Base-by-base conservation (phyloP, 2,113 vertebrate genomes). In the Spea multiplicata region DNA sequence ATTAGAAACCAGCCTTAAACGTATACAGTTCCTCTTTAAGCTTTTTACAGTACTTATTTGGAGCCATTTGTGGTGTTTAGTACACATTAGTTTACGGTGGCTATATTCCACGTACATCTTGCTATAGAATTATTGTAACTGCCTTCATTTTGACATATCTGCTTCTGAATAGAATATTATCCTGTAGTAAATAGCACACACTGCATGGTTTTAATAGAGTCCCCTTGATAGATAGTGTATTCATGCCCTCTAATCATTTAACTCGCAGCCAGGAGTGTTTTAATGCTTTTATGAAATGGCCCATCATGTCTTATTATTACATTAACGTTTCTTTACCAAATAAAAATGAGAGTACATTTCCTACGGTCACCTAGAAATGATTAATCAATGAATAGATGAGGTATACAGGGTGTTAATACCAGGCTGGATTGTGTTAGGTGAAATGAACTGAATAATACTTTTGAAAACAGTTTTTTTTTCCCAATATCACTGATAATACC, bases 301-400 rank as follows among this genome's bases (percentile, higher is more conserved):
- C 71, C 71, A 80, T 80, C 77, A 67, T 80, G 77, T 80, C 77
- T 73, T 73, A 80, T 80, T 80, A 71, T 73, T 73, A 62, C 77
- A 79, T 79, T 79, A 79, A 79, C 77, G 70, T 73, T 79, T 73
- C 77, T 79, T 79, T 79, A 73, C 77, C 53, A 79, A 66, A 79
- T 73, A 79, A 79, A 79, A 79, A 71, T 73, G 70, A 79, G 71
- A 79, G 73, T 67, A 73, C 62, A 67, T 79, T 79, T 79, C 71
- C 71, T 62, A 79, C 44, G 47, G 71, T 47, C 71, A 72, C 44
- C 44, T 14, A 53, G 71, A 52, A 73, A 67, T 67, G 69, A 48
- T 16, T 71, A n/a, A 49, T 71, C 16, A 71, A 71, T 52, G 17
- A n/a, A 52, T 71, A 12, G 69, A 71, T 71, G 52, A 52, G 47